Evolutionary conservation across 2,888 invertebrate genomes (phyloP), one percentile per base, ranked within the genome.

Genomic region (Iphiclides podalirius): DNA sequence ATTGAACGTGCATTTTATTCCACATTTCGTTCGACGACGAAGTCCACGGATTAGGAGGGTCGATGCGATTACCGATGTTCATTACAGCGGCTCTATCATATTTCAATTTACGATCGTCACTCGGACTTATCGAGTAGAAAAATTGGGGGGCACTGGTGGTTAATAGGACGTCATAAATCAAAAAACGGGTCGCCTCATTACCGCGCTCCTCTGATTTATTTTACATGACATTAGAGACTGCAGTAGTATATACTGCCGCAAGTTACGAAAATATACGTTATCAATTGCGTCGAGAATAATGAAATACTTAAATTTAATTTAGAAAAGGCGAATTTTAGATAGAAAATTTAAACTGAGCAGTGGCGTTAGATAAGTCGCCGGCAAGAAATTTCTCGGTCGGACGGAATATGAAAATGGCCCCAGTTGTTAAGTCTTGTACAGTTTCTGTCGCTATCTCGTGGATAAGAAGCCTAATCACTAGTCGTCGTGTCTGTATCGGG

Each of bases 351-450:
- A 82, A 77, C 70, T 70, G 70, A 76, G 71, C 67, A 67, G 60
- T 64, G 59, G 74, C 78, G 69, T 86, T 81, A 87, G 86, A 88
- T 87, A 88, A 87, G 83, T 83, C 79, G 75, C 66, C 72, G 72
- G 68, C 70, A 79, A 79, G 83, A 84, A 85, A 87, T 83, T 82
- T 74, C 81, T 80, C 80, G 82, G 79, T 81, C 63, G 78, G 77
- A 78, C 77, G 75, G 85, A 87, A 87, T 86, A 88, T 84, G 86
- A 86, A 86, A 86, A 84, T 75, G 86, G 79, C 83, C 77, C 85
- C 88, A 88, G 88, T 87, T 87, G 88, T 87, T 87, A 88, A 88
- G 87, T 88, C 88, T 86, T 84, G 84, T 79, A 85, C 86, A 86
- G 86, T 88, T 87, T 86, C 84, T 84, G 81, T 79, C 86, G 86